Percentiles rank a stretch among this genome's conserved stretches.
These are phyloP conservation scores for Colletes gigas DNA, from an alignment of 1,140 invertebrate species.

Conservation along the genomic window DNA sequence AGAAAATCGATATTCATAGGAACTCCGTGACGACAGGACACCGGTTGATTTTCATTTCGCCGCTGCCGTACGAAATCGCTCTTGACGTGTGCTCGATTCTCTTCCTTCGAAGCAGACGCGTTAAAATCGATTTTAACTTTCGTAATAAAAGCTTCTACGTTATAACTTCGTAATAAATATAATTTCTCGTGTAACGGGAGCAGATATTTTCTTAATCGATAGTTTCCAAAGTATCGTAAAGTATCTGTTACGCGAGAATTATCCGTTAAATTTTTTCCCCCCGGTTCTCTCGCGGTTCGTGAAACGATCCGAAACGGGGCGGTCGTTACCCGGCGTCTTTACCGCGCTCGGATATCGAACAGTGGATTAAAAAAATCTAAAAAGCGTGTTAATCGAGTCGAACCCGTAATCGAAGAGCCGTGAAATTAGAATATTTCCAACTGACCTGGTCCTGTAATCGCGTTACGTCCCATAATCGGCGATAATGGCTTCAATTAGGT, in stretches of 20 bases:
- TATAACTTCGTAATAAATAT: too few species aligned
- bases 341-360: too few species aligned
- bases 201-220: too few species aligned
- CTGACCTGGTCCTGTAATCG: slow-evolving; percentile 25
- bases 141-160: too few species aligned
- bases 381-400: not conserved
- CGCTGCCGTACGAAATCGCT: not conserved
- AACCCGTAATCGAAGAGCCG: slow-evolving; percentile 1
- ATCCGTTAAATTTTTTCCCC: too few species aligned
- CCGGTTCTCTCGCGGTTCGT: too few species aligned
- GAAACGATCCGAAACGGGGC: too few species aligned
- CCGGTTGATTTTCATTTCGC: slow-evolving; percentile 23
- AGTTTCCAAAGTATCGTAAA: too few species aligned
- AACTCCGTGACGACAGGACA: slow-evolving; percentile 2
- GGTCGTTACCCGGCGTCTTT: not conserved
- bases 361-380: slow-evolving; percentile 4
- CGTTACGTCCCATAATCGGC: slow-evolving; percentile 15
- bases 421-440: slow-evolving; percentile 27
- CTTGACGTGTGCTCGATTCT: not conserved
- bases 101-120: not conserved
- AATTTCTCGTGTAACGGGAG: too few species aligned
- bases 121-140: too few species aligned
- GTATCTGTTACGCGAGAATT: too few species aligned
- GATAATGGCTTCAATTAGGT: slow-evolving; percentile 29
- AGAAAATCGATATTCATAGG: slow-evolving; percentile 30